Base-by-base conservation (phyloP, 2,888 invertebrate species). In the Drosophila barbarae region DNA sequence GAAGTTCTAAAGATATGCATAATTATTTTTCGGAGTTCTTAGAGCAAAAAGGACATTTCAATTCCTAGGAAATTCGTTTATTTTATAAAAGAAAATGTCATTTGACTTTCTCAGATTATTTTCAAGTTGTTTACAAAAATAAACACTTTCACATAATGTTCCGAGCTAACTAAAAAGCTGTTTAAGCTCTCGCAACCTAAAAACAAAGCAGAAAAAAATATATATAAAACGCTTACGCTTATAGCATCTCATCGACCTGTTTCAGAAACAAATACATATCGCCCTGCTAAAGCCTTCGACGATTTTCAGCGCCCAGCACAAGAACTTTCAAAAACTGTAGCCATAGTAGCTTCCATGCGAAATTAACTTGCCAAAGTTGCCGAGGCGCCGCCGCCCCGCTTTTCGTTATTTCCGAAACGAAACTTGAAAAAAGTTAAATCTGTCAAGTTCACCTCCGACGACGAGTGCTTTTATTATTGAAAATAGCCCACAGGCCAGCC, bases 281-380 rank as follows among this genome's bases (percentile, higher is more conserved):
- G 84, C 85, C 86, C 84, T 87, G 75, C 87, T 87, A 87, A 87
- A 87, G 85, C 85, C 78, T 83, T 80, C 82, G 74, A 72, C 73
- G 84, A 79, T 87, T 87, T 88, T 87, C 83, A 87, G 88, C 87
- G 85, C 87, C 87, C 86, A 87, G 87, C 84, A 87, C 84, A 82
- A 87, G 85, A 87, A 88, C 88, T 87, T 87, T 87, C 84, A 84
- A 77, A 83, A 85, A 82, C 76, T 81, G 79, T 86, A 86, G 86
- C 87, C 86, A 79, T 75, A 80, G 78, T 86, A 87, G 86, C 87
- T 87, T 87, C 86, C 86, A 86, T 78, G 82, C 72, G 55, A 75
- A 72, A 77, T 78, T 80, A 81, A 86, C 85, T 76, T 81, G 70
- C 84, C 84, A 85, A 86, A 85, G 77, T 83, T 74, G 72, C 69